These are phyloP conservation scores for Conus canariensis DNA, from an alignment of 2,888 invertebrate genomes.

Conservation along the genomic window DNA sequence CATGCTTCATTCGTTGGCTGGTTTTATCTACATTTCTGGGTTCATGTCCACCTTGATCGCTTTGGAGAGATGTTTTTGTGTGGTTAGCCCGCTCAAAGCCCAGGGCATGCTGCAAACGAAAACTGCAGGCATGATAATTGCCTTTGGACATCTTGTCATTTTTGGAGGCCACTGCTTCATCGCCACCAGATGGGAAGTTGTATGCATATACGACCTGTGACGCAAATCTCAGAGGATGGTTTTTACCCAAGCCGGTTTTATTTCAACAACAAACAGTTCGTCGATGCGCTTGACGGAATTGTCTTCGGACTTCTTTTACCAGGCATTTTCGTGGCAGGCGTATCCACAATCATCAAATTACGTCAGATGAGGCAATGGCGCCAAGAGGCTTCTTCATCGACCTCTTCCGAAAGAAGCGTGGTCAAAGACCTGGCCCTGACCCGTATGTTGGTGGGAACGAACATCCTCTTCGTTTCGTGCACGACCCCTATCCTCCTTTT, in stretches of 20 bases:
- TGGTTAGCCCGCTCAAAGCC: constrained; percentile 8
- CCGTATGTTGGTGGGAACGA: constrained; percentile 30
- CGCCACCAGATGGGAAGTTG: constrained; percentile 3
- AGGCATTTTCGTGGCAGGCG: background rate
- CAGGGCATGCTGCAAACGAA: background rate
- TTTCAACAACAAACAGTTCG: constrained; percentile 5
- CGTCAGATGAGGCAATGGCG: constrained; percentile 19
- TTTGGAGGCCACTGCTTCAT: background rate
- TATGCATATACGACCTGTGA: constrained; percentile 7
- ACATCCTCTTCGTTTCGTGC: constrained; percentile 16
- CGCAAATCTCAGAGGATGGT: background rate
- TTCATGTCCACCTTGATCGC: constrained; percentile 7
- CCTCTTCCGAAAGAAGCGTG: background rate
- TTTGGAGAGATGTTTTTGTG: constrained; percentile 7
- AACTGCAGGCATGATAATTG: background rate
- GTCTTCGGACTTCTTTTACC: constrained; percentile 28
- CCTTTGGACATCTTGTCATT: background rate
- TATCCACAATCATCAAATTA: background rate
- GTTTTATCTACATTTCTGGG: constrained; percentile 15
- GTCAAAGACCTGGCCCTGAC: constrained; percentile 27
- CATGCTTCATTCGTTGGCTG: background rate
- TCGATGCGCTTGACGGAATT: constrained; percentile 14
- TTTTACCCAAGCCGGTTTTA: constrained; percentile 22
- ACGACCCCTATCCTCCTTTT: constrained; percentile 18
- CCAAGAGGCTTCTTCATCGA: background rate